Conservation (phyloP, 2,797 vertebrate genomes). For the Hydrocynus forskahlii region DNA sequence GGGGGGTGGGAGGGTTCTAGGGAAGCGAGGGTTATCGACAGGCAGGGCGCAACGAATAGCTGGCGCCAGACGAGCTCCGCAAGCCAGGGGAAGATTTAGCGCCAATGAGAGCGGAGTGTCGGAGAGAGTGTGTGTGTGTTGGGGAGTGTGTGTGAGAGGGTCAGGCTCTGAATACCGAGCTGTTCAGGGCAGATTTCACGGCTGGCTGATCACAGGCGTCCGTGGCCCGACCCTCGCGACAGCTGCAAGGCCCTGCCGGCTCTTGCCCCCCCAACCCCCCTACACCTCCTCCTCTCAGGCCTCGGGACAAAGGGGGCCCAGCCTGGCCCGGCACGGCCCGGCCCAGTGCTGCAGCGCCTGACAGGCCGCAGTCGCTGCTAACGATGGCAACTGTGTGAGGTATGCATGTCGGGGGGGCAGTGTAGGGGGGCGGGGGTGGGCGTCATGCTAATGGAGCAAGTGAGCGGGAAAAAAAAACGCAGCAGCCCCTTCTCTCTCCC, state of each 20-base stretch:
- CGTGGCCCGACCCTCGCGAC: slow-evolving; percentile 78
- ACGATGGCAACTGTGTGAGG: slow-evolving; percentile 83
- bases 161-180: slow-evolving; percentile 80
- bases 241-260: slow-evolving; percentile 84
- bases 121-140: slow-evolving; percentile 59
- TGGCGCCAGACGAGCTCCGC: slow-evolving; percentile 79
- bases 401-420: slow-evolving; percentile 68
- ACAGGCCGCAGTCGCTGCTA: slow-evolving; percentile 83
- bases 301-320: slow-evolving; percentile 77
- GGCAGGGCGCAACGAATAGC: slow-evolving; percentile 72
- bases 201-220: slow-evolving; percentile 87
- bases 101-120: slow-evolving; percentile 72
- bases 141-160: slow-evolving; percentile 69
- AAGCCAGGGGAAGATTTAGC: slow-evolving; percentile 82
- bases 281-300: slow-evolving; percentile 41
- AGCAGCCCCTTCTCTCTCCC: slow-evolving; percentile 48
- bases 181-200: slow-evolving; percentile 86
- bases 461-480: slow-evolving; percentile 53
- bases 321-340: slow-evolving; percentile 71
- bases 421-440: slow-evolving; percentile 14
- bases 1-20: slow-evolving; percentile 26
- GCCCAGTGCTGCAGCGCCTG: slow-evolving; percentile 75
- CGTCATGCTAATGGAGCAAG: slow-evolving; percentile 55
- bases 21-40: slow-evolving; percentile 58
- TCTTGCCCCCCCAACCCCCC: slow-evolving; percentile 36